Base-by-base conservation (phyloP, 2,888 invertebrate genomes). In the Dorcus hopei region DNA sequence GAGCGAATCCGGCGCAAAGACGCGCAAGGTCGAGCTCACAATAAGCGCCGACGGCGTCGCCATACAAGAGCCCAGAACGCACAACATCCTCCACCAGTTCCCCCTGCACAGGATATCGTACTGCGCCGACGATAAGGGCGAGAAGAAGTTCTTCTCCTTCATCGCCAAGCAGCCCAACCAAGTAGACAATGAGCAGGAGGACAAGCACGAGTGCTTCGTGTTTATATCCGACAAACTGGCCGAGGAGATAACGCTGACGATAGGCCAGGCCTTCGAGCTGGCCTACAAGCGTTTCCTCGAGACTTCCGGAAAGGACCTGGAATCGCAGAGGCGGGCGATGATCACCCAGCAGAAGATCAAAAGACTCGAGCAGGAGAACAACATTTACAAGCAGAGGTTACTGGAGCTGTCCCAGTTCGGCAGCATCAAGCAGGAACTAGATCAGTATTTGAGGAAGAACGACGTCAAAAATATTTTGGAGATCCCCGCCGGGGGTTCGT, bases 51-150 rank as follows among this genome's bases (percentile, higher is more conserved):
- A 98, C 81, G 97, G 97, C 45, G 95, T 98, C 49, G 95, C 95
- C 55, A 91, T 98, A 70, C 85, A 89, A 80, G 89, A 89, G 77
- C 89, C 88, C 38, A 80, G 87, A 69, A 83, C 87, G 5, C 88
- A 87, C 82, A 91, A 84, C 74, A 93, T 96, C 57, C 83, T 96
- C 74, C 92, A 96, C 79, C 95, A 96, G 79, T 97, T 97, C 78
- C 97, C 97, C 0, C 82, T 98, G 48, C 97, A 97, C 78, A 88
- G 96, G 80, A 98, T 98, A 80, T 97, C 97, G 0, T 98, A 98
- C 81, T 98, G 97, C 81, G 97, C 98, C 1, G 98, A 98, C 77
- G 98, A 98, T 80, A 98, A 98, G 77, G 94, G 95, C 52, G 97
- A 97, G 69, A 97, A 97, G 79, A 92, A 94, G 70, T 96, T 97